Base-by-base conservation (phyloP, 2,797 vertebrate species). In the Cyprinella venusta region DNA sequence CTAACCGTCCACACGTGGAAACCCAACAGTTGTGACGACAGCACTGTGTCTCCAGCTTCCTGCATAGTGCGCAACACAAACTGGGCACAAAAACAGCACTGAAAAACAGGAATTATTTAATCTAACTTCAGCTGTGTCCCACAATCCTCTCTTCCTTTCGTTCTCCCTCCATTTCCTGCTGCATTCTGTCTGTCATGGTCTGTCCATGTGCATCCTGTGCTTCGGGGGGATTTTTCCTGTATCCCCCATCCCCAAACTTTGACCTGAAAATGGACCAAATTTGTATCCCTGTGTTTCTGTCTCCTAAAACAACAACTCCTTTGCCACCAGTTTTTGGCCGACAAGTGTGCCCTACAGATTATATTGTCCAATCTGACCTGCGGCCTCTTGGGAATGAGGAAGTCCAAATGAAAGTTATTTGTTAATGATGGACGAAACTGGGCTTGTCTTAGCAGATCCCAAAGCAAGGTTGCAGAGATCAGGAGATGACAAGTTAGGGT, bases 201-300 rank as follows among this genome's bases (percentile, higher is more conserved):
- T 74, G 86, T 45, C 92, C 93, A 95, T 95, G 89, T 95, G 94
- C 92, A 94, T 95, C 95, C 95, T 95, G 95, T 92, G 89, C 90
- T 93, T 89, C 87, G 38, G 83, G 75, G 79, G 68, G 26, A 67
- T 48, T 74, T 81, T 79, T 68, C 84, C 84, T 56, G 26, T 6
- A 18, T 18, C 45, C n/a, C 52, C 13, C 67, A 12, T 2, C 56
- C 5, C 59, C 24, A 52, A 26, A 24, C 38, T 69, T 52, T 76
- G 63, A 38, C 50, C 36, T 45, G 36, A 48, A 68, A 24, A 18
- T 56, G 61, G 33, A 12, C 50, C 50, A 48, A 7, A 45, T n/a
- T 56, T 78, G 19, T 5, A 30, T 69, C 72, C 56, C 40, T 64
- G 15, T 74, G 9, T 61, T 80, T 36, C 24, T 30, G 15, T 56